Conservation (phyloP, 2,113 vertebrate species). For the Silurus glanis region DNA sequence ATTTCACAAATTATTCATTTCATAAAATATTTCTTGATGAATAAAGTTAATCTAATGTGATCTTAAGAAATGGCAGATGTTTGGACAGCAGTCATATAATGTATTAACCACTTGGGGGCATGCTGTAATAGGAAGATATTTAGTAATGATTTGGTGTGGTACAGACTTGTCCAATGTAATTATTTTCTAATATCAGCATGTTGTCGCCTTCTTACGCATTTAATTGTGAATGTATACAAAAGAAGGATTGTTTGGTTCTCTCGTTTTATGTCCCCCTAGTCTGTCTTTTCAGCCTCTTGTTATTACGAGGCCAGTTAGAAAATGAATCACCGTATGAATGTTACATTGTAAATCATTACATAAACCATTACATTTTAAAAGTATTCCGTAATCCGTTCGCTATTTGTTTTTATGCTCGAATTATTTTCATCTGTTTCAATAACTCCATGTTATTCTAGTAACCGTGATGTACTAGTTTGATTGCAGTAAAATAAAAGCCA, state of each 20-base stretch:
- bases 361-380: neutral
- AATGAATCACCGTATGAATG: too few relatives aligned
- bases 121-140: neutral
- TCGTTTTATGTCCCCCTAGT: too few relatives aligned
- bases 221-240: too few relatives aligned
- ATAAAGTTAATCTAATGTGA: neutral
- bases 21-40: neutral
- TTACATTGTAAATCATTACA: neutral
- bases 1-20: too few relatives aligned
- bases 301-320: too few relatives aligned
- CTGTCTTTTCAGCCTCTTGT: too few relatives aligned
- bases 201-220: too few relatives aligned
- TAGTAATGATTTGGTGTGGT: neutral
- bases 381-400: neutral
- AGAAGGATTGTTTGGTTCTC: too few relatives aligned
- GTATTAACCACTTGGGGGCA: neutral
- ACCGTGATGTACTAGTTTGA: neutral
- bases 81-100: neutral
- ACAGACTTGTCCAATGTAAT: neutral
- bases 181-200: neutral
- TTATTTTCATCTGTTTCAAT: neutral
- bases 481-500: neutral
- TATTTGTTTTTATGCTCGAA: neutral
- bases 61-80: neutral
- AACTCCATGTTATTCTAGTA: neutral